phyloP scores from a whole-genome alignment of 1,140 invertebrate genomes.

The Aricia agestis region DNA sequence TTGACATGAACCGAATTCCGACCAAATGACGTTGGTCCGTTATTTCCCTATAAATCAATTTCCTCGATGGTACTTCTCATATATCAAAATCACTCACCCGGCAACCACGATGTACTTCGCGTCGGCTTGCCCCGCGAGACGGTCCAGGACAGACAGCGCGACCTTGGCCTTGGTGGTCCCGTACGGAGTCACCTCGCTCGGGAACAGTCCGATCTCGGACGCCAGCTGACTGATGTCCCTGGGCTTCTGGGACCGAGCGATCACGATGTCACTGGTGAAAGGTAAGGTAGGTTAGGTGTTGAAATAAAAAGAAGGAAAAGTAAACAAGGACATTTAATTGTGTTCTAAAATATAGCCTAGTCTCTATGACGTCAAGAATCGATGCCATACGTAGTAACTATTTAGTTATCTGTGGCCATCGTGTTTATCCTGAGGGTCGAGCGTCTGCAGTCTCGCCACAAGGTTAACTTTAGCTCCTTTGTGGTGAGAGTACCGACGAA shows the following conservation, averaged over 20 bases:
- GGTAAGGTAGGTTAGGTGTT: not conserved
- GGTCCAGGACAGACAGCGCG: conserved; percentile 86
- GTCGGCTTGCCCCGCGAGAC: conserved; percentile 81
- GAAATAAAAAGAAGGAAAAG: not conserved
- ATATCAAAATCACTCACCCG: conserved; percentile 80
- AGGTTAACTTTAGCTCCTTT: no score
- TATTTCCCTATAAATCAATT: no score
- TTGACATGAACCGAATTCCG: no score
- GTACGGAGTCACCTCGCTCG: conserved; percentile 91
- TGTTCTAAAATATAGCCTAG: no score
- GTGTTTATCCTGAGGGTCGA: no score
- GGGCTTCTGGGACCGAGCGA: conserved; percentile 91
- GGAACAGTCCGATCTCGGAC: conserved; percentile 89
- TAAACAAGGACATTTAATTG: no score
- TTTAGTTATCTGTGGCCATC: no score
- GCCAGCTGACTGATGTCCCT: conserved; percentile 89
- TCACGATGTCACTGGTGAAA: conserved; percentile 87
- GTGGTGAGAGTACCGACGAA: no score
- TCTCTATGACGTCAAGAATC: no score
- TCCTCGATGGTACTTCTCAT: not conserved
- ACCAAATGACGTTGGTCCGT: no score
- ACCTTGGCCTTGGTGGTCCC: conserved; percentile 98
- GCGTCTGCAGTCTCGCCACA: no score
- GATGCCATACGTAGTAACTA: no score
- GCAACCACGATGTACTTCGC: conserved; percentile 97